These are phyloP conservation scores for Exaiptasia diaphana DNA, from an alignment of 64 coral and sea anemone genomes.

Conservation along the genomic window DNA sequence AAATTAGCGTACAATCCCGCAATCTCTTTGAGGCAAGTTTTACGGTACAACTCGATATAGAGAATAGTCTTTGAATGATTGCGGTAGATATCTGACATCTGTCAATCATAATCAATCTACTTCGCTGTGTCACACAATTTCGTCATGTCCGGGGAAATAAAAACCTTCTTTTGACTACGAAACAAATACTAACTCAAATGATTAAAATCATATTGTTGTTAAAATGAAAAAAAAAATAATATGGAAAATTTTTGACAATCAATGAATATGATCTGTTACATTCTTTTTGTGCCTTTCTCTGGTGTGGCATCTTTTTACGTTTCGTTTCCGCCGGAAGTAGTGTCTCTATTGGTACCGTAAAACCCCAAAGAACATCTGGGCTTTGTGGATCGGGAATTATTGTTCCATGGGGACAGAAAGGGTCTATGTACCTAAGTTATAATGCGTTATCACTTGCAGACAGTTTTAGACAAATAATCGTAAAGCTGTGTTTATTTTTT, in stretches of 20 bases:
- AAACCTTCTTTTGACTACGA: too few species aligned
- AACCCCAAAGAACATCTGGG: background rate
- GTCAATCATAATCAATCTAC: slow-evolving; percentile 11
- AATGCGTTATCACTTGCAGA: background rate
- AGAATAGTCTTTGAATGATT: slow-evolving; percentile 4
- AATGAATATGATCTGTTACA: too few species aligned
- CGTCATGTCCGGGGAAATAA: slow-evolving; percentile 14
- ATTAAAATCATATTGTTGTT: too few species aligned
- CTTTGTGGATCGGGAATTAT: too few species aligned
- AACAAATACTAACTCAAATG: too few species aligned
- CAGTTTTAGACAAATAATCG: background rate
- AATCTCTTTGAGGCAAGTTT: background rate
- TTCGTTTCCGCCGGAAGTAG: slow-evolving; percentile 7
- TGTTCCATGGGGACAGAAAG: too few species aligned
- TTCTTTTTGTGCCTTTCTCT: too few species aligned
- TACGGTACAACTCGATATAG: slow-evolving; percentile 11
- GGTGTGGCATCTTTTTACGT: too few species aligned
- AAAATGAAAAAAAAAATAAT: too few species aligned
- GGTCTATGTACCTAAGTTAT: background rate
- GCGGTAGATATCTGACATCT: background rate
- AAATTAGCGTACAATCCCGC: background rate
- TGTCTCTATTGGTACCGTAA: too few species aligned
- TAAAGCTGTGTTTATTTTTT: background rate
- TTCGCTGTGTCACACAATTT: slow-evolving; percentile 22
- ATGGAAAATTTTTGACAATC: too few species aligned